A percentile compares a stretch with the other conserved stretches of the same genome.
Evolutionary conservation across 35 echinoderm and acorn worm species (phyloP).

Genomic region (Ophiothrix spiculata): DNA sequence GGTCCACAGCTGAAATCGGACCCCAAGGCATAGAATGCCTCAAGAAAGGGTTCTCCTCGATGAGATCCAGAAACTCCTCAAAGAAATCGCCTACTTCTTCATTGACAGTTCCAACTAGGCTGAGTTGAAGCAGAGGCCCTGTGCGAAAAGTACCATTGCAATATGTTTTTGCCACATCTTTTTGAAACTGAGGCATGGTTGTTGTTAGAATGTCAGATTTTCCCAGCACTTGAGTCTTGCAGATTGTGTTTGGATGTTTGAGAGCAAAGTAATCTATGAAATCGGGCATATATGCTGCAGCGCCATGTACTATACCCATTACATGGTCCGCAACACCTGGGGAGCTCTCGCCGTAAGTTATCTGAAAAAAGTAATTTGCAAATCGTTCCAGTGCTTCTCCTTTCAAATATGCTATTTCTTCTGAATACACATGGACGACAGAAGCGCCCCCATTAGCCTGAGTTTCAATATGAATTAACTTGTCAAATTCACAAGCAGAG

Average conservation of each 20-base stretch:
- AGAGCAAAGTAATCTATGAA: constrained; percentile 69
- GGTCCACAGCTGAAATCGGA: constrained; percentile 48
- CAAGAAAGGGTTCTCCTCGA: constrained; percentile 88
- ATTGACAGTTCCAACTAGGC: constrained; percentile 93
- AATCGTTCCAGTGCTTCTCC: constrained; percentile 70
- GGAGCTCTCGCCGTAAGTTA: constrained; percentile 63
- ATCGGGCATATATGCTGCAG: constrained; percentile 63
- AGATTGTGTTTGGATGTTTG: constrained; percentile 65
- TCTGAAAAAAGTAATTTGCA: constrained; percentile 68
- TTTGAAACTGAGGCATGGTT: constrained; percentile 74
- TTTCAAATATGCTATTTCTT: constrained; percentile 78
- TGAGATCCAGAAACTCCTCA: constrained; percentile 72
- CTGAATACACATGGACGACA: constrained; percentile 86
- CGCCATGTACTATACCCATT: constrained; percentile 89
- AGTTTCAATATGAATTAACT: constrained; percentile 81
- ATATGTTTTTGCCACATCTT: constrained; percentile 69
- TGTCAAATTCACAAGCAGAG: constrained; percentile 56
- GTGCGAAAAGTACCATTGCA: constrained; percentile 76
- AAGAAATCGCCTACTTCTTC: constrained; percentile 97
- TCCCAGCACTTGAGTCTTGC: constrained; percentile 83
- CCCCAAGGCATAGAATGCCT: constrained; percentile 97
- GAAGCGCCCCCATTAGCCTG: constrained; percentile 90
- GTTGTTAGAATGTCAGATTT: constrained; percentile 93
- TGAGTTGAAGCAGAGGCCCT: constrained; percentile 91
- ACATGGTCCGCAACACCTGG: constrained; percentile 78